Base-by-base conservation (phyloP, 2,888 invertebrate species). In the Isoperla grammatica region DNA sequence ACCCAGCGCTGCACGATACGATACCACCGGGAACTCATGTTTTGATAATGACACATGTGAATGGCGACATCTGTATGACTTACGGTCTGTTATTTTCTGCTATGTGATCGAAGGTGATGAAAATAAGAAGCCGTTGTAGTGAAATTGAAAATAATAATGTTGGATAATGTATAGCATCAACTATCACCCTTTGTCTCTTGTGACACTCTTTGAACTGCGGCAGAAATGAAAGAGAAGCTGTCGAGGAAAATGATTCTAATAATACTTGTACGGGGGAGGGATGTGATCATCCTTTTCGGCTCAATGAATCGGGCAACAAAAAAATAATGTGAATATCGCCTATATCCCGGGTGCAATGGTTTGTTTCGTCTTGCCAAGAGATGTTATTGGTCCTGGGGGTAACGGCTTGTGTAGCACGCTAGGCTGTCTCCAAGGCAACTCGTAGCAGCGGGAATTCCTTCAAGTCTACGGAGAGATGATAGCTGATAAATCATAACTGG, bases 41-140 rank as follows among this genome's bases (percentile, higher is more conserved):
- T 37, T 53, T 53, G 37, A 17, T 53, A 53, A 53, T 53, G 53
- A 53, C 53, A 53, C 53, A 53, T 53, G 53, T 53, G 53, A 53
- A 53, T 39, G 11, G 35, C 53, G 19, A 53, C 53, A 53, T 53
- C 53, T 53, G 53, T 39, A 53, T 53, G 53, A 53, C 53, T 53
- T 53, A 39, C 39, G 53, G 37, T 39, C 53, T 20, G 37, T 37
- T 37, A 17, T 17, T 39, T 19, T 15, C 19, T 19, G 20, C 53
- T 39, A n/a, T 39, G 53, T 53, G 53, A 53, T 53, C 53, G 29
- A 35, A 23, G 9, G 35, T 29, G 29, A 29, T 39, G 53, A 19
- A 45, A 45, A 45, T 45, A 13, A 45, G 45, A 15, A 45, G 45
- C 19, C 29, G 29, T 29, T 29, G 8, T 29, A 29, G 17, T 45